A percentile compares a stretch with the other conserved stretches of the same genome.
Conservation (phyloP, 2,888 invertebrate genomes). For the Lasiommata megera region DNA sequence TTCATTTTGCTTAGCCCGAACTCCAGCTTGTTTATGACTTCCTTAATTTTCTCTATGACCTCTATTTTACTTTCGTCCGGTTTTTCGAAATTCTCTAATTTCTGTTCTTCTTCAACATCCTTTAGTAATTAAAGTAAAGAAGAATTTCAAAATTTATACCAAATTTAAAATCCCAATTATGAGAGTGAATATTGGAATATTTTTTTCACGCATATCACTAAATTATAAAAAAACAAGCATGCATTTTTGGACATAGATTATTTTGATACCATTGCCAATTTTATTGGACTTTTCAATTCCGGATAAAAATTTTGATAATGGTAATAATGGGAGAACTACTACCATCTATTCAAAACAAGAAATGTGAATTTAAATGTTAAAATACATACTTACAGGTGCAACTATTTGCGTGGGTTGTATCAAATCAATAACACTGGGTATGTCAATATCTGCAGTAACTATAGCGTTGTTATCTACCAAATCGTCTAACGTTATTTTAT, state of each 20-base stretch:
- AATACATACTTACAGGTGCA: conserved; percentile 29
- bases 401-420: background rate
- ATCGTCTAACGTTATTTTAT: conserved; percentile 28
- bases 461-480: conserved; percentile 13
- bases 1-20: conserved; percentile 51
- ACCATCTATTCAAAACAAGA: no score
- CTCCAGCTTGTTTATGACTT: conserved; percentile 67
- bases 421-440: conserved; percentile 26
- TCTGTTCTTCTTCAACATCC: conserved; percentile 59
- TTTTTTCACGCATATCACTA: no score
- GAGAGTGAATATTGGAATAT: no score
- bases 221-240: no score
- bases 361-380: background rate
- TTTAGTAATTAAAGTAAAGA: conserved; percentile 28
- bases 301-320: no score
- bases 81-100: conserved; percentile 62
- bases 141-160: no score
- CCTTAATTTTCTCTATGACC: conserved; percentile 67
- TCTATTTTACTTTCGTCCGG: conserved; percentile 55
- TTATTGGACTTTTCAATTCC: no score
- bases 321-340: no score
- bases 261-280: no score
- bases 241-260: no score
- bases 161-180: no score
- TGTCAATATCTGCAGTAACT: conserved; percentile 16